These are phyloP conservation scores for Patagioenas fasciata DNA, from an alignment of 2,113 vertebrate genomes.

Conservation along the genomic window DNA sequence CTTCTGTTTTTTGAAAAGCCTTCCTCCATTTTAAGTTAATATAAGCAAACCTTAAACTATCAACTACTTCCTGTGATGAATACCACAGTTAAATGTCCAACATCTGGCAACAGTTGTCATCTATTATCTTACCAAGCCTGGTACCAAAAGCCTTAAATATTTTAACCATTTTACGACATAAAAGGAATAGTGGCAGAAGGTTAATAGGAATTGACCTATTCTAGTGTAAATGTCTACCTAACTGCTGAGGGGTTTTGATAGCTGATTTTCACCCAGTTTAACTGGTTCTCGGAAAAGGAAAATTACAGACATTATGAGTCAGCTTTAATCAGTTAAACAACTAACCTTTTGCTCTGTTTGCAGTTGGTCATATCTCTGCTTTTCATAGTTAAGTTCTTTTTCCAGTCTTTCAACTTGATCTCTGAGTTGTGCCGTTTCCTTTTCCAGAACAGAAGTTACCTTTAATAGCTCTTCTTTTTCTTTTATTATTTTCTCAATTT, in stretches of 20 bases:
- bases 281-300: constrained; percentile 34
- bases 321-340: constrained; percentile 41
- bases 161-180: constrained; percentile 69
- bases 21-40: background rate
- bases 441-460: constrained; percentile 82
- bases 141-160: constrained; percentile 66
- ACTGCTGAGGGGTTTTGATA: constrained; percentile 36
- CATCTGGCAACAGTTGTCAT: constrained; percentile 65
- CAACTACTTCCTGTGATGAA: constrained; percentile 9
- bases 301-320: background rate
- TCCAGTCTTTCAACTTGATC: constrained; percentile 84
- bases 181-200: constrained; percentile 60
- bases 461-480: constrained; percentile 92
- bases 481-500: constrained; percentile 91
- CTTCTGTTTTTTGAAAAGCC: background rate
- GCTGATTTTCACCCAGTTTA: constrained; percentile 37
- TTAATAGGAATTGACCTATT: constrained; percentile 65
- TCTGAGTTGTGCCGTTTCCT: constrained; percentile 86
- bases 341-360: constrained; percentile 88
- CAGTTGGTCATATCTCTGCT: constrained; percentile 81
- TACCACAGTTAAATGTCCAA: constrained; percentile 26
- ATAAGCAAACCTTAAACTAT: background rate
- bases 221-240: constrained; percentile 50
- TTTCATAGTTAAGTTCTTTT: constrained; percentile 82
- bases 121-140: constrained; percentile 52